These are phyloP conservation scores for Oceanodroma leucorhoa DNA, from an alignment of 2,797 vertebrate genomes.

Conservation along the genomic window DNA sequence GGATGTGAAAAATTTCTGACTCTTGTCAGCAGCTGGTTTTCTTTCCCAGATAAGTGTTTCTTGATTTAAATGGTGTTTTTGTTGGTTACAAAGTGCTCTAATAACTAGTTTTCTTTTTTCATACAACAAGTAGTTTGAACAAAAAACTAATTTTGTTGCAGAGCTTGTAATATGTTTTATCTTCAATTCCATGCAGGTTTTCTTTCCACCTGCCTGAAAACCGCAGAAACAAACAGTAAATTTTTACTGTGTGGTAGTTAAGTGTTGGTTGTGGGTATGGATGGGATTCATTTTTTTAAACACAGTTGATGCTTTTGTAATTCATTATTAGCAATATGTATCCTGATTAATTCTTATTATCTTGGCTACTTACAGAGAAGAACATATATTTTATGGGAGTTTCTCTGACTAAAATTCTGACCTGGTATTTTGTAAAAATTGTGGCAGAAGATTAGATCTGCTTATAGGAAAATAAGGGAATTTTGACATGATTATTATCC, in stretches of 20 bases:
- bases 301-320: background rate
- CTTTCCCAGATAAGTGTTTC: background rate
- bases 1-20: background rate
- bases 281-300: background rate
- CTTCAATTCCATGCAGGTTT: background rate
- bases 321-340: background rate
- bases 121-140: background rate
- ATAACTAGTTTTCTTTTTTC: background rate
- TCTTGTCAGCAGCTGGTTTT: background rate
- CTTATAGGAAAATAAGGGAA: background rate
- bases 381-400: background rate
- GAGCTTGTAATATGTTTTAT: background rate
- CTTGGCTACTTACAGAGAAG: background rate
- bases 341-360: background rate
- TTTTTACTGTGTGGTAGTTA: background rate
- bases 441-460: background rate
- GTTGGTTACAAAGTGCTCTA: background rate
- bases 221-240: background rate
- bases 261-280: background rate
- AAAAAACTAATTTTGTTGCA: background rate
- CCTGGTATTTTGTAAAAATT: background rate
- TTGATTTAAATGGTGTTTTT: background rate
- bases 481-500: background rate
- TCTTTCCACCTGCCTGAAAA: background rate
- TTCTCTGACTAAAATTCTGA: background rate